Conservation (phyloP, 23 tunicate genomes). For the Clavelina lepadiformis region DNA sequence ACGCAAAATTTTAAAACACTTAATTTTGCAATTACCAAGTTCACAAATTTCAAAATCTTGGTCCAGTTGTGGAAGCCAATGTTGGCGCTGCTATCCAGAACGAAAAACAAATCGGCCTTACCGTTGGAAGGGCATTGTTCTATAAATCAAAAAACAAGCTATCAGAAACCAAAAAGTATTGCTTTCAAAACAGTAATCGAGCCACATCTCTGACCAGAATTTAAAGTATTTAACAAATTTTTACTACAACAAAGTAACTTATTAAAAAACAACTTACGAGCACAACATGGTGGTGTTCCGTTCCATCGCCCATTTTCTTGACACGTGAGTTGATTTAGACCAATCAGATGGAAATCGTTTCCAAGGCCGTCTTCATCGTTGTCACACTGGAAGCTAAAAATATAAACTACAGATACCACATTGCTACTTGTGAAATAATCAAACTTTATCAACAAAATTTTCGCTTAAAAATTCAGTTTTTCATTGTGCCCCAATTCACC, state of each 20-base stretch:
- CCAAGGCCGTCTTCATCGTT: neutral
- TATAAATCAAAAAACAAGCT: constrained; percentile 1
- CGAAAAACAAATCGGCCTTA: constrained; percentile 54
- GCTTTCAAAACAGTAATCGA: neutral
- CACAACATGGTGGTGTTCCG: constrained; percentile 74
- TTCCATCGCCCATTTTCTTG: constrained; percentile 50
- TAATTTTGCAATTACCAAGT: constrained; percentile 30
- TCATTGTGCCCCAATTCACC: constrained; percentile 17
- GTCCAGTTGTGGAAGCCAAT: constrained; percentile 40
- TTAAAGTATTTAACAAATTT: neutral
- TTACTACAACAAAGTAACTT: neutral
- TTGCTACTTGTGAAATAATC: too few species aligned
- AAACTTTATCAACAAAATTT: too few species aligned
- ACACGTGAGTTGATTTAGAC: constrained; percentile 39
- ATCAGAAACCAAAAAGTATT: neutral
- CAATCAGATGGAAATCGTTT: constrained; percentile 19
- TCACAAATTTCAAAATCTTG: constrained; percentile 26
- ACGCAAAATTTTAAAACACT: too few species aligned
- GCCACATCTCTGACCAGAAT: too few species aligned
- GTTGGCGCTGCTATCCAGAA: constrained; percentile 45
- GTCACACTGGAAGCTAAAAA: constrained; percentile 47
- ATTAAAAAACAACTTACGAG: constrained; percentile 31
- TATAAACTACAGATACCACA: too few species aligned
- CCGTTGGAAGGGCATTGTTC: constrained; percentile 45
- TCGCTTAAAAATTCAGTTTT: too few species aligned